A percentile compares a stretch with the other conserved stretches of the same genome.
Evolutionary conservation across 2,113 vertebrate species (phyloP).

Genomic region (Phoenicopterus ruber): DNA sequence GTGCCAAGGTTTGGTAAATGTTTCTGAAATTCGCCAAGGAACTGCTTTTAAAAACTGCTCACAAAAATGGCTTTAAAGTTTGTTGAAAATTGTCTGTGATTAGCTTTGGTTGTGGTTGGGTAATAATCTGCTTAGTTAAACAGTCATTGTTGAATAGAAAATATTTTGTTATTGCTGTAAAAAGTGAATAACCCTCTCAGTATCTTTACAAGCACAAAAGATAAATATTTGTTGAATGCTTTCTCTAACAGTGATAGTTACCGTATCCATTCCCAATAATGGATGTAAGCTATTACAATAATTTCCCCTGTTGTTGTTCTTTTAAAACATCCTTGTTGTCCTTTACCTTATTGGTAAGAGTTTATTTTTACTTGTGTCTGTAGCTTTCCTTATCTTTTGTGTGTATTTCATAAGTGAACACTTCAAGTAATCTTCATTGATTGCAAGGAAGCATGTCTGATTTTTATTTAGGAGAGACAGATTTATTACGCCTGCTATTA

Average conservation of each 20-base stretch:
- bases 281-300: background rate
- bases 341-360: background rate
- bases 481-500: background rate
- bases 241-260: background rate
- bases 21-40: background rate
- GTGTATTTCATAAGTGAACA: background rate
- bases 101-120: background rate
- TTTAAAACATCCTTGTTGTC: background rate
- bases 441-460: background rate
- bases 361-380: background rate
- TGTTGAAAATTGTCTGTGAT: background rate
- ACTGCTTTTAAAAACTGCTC: background rate
- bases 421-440: background rate
- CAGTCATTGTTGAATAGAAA: background rate
- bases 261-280: background rate
- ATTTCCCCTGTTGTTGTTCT: background rate
- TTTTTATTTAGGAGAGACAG: background rate
- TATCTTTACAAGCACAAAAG: background rate
- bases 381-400: background rate
- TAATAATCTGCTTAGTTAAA: background rate
- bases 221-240: background rate
- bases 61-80: background rate
- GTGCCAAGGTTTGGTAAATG: background rate
- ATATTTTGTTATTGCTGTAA: background rate
- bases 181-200: background rate